A percentile compares a stretch with the other conserved stretches of the same genome.
These are phyloP conservation scores for Omphaloscelis lunosa DNA, from an alignment of 2,888 invertebrate species.

Conservation along the genomic window DNA sequence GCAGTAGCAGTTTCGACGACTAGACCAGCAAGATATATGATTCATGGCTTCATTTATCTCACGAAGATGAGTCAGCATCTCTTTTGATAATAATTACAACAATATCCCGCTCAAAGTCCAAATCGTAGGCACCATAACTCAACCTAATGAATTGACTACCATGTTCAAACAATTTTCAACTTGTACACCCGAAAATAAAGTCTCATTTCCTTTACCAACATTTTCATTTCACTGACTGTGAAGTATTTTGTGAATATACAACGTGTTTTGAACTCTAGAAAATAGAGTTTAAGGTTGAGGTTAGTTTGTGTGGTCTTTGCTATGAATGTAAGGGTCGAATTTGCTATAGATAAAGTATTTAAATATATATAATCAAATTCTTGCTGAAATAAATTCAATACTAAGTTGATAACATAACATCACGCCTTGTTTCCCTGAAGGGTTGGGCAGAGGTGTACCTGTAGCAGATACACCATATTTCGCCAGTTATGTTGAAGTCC, in stretches of 20 bases:
- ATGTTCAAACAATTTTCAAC: constrained; percentile 48
- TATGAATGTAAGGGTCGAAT: constrained; percentile 56
- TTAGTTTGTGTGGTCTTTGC: neutral
- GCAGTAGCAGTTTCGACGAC: too few relatives aligned
- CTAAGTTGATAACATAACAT: constrained; percentile 24
- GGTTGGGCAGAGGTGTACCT: too few relatives aligned
- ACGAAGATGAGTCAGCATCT: constrained; percentile 18
- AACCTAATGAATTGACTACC: constrained; percentile 48
- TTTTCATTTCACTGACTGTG: constrained; percentile 15
- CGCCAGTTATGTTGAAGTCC: too few relatives aligned
- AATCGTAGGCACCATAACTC: constrained; percentile 37
- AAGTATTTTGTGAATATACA: constrained; percentile 37
- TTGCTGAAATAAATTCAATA: constrained; percentile 62
- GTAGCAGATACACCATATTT: too few relatives aligned
- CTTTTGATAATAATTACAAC: constrained; percentile 16
- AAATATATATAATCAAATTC: constrained; percentile 50
- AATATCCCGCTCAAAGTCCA: constrained; percentile 17
- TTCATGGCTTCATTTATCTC: neutral
- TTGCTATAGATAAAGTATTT: constrained; percentile 53
- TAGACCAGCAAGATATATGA: neutral
- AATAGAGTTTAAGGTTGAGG: fast-evolving
- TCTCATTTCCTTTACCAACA: constrained; percentile 5
- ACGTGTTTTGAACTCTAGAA: constrained; percentile 22
- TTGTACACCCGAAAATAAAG: neutral
- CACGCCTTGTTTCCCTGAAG: too few relatives aligned